phyloP scores from a whole-genome alignment of 1,140 invertebrate species.

The Laupala kohalensis region DNA sequence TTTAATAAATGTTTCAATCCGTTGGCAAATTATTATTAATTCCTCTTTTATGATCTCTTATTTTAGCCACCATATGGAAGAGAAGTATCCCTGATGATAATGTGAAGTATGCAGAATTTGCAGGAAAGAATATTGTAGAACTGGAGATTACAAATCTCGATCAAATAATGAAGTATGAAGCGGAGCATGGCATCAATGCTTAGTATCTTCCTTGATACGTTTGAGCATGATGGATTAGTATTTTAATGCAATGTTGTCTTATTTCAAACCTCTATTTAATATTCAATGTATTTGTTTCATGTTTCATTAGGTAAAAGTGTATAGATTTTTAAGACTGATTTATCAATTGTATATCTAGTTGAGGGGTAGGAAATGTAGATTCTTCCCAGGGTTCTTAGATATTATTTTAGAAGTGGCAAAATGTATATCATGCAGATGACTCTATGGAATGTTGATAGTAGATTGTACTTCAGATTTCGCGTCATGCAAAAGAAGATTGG shows the following conservation, averaged over 20 bases:
- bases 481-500: too few relatives aligned
- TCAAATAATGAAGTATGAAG: neutral
- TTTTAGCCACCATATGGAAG: constrained; percentile 22
- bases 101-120: constrained; percentile 25
- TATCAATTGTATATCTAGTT: neutral
- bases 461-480: too few relatives aligned
- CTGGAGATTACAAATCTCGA: constrained; percentile 22
- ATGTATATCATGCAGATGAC: neutral
- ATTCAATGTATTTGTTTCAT: neutral
- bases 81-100: constrained; percentile 17
- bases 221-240: neutral
- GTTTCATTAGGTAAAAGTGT: neutral
- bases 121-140: constrained; percentile 26
- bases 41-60: neutral
- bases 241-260: neutral
- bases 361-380: neutral
- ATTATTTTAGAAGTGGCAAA: neutral
- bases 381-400: neutral
- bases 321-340: neutral
- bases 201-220: neutral
- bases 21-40: neutral
- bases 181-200: neutral
- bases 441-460: too few relatives aligned
- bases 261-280: neutral
- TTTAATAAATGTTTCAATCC: too few relatives aligned